Evolutionary conservation across 2,797 vertebrate species (phyloP).

Genomic region (Triplophysa bombifrons): DNA sequence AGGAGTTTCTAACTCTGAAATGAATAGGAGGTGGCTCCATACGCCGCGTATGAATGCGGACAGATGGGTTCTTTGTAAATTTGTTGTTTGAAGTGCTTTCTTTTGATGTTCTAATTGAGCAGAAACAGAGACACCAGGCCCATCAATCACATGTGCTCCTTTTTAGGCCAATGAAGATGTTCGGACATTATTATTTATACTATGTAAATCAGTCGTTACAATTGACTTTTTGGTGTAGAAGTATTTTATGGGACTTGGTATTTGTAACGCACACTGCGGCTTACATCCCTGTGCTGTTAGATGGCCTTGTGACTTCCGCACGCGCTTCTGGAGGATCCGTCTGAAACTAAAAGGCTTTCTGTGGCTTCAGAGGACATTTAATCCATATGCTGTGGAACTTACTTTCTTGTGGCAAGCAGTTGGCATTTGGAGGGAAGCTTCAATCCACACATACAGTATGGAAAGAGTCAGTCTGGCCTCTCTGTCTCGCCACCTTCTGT

Average conservation of each 20-base stretch:
- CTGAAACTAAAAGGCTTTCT: constrained; percentile 50
- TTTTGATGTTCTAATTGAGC: constrained; percentile 72
- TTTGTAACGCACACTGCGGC: constrained; percentile 38
- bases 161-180: background rate
- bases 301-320: constrained; percentile 50
- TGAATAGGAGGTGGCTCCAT: background rate
- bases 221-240: background rate
- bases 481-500: constrained; percentile 22
- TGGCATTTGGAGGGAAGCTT: constrained; percentile 58
- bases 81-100: constrained; percentile 65
- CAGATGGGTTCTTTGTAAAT: constrained; percentile 35
- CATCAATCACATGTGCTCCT: constrained; percentile 26
- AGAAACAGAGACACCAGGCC: constrained; percentile 46
- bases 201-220: constrained; percentile 1
- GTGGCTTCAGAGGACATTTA: constrained; percentile 50
- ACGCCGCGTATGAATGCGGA: background rate
- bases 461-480: constrained; percentile 29
- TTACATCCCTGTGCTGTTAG: constrained; percentile 46
- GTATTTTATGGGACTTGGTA: constrained; percentile 26
- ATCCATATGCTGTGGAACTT: constrained; percentile 40
- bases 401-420: constrained; percentile 64
- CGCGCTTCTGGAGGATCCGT: constrained; percentile 44
- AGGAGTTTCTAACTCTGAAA: constrained; percentile 1
- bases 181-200: background rate
- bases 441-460: constrained; percentile 52